Evolutionary conservation across 2,113 vertebrate genomes (phyloP).

Genomic region (Ascaphus truei): DNA sequence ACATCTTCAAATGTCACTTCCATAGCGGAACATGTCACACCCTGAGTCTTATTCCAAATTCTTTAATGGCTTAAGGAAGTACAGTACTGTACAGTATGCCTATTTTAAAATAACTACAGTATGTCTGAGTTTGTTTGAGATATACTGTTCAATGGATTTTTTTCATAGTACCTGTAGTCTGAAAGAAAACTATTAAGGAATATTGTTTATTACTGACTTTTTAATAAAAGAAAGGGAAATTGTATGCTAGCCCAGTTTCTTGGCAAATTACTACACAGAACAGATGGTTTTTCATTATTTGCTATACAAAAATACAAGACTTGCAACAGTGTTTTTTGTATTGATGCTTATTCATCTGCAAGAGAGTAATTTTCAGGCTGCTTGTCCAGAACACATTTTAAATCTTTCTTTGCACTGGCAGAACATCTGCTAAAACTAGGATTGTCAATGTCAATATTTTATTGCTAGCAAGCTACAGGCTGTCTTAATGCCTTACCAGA

Average conservation of each 20-base stretch:
- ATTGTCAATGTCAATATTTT: conserved; percentile 48
- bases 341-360: conserved; percentile 50
- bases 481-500: conserved; percentile 42
- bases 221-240: conserved; percentile 43
- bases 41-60: too few relatives aligned
- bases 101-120: too few relatives aligned
- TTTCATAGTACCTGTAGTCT: conserved; percentile 15
- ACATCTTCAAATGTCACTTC: too few relatives aligned
- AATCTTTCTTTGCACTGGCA: conserved; percentile 56
- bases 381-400: conserved; percentile 49
- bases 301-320: conserved; percentile 43
- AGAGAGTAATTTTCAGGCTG: conserved; percentile 54
- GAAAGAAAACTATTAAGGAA: conserved; percentile 28
- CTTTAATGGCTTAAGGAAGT: too few relatives aligned
- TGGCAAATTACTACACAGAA: conserved; percentile 45
- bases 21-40: too few relatives aligned
- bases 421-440: conserved; percentile 55
- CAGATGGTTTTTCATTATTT: conserved; percentile 62
- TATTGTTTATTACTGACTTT: conserved; percentile 28
- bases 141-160: neutral
- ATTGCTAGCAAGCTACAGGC: conserved; percentile 40
- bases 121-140: neutral
- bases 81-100: too few relatives aligned
- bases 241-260: conserved; percentile 31
- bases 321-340: conserved; percentile 38